Base-by-base conservation (phyloP, 2,797 vertebrate genomes). In the Sarcophilus harrisii region DNA sequence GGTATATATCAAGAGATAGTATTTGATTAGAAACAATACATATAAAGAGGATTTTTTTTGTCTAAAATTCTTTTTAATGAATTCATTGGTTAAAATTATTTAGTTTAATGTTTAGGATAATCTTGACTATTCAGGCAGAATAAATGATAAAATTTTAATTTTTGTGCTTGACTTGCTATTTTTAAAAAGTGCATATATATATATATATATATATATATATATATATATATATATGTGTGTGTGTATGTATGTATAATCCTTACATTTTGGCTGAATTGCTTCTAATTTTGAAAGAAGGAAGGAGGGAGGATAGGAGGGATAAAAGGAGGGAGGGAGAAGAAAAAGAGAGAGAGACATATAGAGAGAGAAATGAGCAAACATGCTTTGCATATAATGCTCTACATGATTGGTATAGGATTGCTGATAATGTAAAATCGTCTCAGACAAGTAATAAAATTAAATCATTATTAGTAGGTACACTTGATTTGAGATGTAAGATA, bases 391-490 rank as follows among this genome's bases (percentile, higher is more conserved):
- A 59, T 91, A 92, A 91, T 92, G n/a, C 92, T 95, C 66, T 92
- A 24, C 59, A 92, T 95, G 95, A 96, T 97, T 98, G 97, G 94
- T 58, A 92, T 97, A 96, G 96, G 96, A 96, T 97, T 2, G 24
- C 21, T 95, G 92, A 95, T 97, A 94, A 96, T 96, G 49, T 92
- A 95, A 98, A 98, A 98, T 95, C 92, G 66, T 92, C 57, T 96
- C 96, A 96, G 95, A 98, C 96, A 98, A 98, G 97, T 96, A 97
- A 94, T 92, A 95, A 97, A 98, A 98, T 98, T 98, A 98, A 98
- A 95, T 98, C 95, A 98, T 98, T 98, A 97, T 96, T 97, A 97
- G 96, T 97, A 97, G 96, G 97, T 98, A 96, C 97, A 97, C 14
- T 93, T 96, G 94, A 96, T 97, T 62, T 92, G 93, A 98, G 95